Evolutionary conservation across 2,888 invertebrate species (phyloP).

Genomic region (Synergus itoensis): DNA sequence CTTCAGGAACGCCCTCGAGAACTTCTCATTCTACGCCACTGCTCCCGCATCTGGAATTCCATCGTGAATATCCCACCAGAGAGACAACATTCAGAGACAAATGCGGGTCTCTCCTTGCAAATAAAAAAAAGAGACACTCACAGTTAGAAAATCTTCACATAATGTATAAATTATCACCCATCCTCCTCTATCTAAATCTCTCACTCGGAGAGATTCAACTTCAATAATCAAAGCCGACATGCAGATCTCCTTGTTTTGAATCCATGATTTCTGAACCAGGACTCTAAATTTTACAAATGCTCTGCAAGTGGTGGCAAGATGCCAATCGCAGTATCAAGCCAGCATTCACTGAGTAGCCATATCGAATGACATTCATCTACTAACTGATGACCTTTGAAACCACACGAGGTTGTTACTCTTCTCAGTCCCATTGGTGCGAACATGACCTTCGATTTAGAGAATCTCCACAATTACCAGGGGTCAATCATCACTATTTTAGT

Average conservation of each 20-base stretch:
- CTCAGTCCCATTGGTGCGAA: neutral
- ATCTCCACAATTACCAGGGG: constrained; percentile 9
- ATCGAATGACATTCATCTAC: constrained; percentile 53
- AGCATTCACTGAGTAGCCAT: constrained; percentile 50
- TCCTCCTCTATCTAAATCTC: neutral
- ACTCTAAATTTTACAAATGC: constrained; percentile 10
- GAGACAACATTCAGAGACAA: constrained; percentile 39
- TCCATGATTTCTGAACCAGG: constrained; percentile 5
- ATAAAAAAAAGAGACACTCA: constrained; percentile 13
- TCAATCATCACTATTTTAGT: neutral
- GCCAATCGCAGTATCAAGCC: constrained; percentile 53
- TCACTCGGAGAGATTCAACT: constrained; percentile 3
- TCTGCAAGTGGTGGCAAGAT: constrained; percentile 50
- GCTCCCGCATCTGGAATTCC: constrained; percentile 42
- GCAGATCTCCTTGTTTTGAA: constrained; percentile 4
- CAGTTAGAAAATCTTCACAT: constrained; percentile 27
- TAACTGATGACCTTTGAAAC: constrained; percentile 45
- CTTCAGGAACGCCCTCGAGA: neutral
- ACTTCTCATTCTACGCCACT: constrained; percentile 20
- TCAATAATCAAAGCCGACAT: constrained; percentile 6
- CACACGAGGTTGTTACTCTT: constrained; percentile 22
- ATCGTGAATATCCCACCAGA: constrained; percentile 11
- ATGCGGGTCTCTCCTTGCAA: constrained; percentile 34
- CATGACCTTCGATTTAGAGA: constrained; percentile 12
- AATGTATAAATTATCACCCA: neutral